These are phyloP conservation scores for Centropyge bicolor DNA, from an alignment of 2,797 vertebrate species.

Conservation along the genomic window DNA sequence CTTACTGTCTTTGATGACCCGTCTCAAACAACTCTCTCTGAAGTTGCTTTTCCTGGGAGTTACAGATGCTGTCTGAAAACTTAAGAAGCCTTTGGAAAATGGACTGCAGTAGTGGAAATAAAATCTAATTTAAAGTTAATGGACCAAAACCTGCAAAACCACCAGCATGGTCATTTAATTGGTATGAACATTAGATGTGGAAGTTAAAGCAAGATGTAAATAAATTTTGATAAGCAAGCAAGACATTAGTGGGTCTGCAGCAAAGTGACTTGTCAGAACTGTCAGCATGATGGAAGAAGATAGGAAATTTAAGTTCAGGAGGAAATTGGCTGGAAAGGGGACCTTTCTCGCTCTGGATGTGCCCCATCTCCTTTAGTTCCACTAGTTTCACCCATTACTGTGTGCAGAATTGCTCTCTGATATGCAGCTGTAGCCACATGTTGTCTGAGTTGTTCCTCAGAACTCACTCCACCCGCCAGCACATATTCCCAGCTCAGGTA, in stretches of 20 bases:
- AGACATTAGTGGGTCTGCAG: constrained; percentile 8
- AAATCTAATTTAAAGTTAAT: constrained; percentile 7
- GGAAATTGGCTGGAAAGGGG: neutral
- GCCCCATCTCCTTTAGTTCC: constrained; percentile 17
- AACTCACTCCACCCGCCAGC: neutral
- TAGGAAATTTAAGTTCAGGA: neutral
- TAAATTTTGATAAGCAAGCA: constrained; percentile 14
- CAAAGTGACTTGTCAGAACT: constrained; percentile 16
- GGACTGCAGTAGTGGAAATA: neutral
- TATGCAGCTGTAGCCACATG: neutral
- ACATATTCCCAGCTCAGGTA: constrained; percentile 28
- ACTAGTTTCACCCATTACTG: neutral
- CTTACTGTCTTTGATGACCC: neutral
- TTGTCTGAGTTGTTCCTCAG: constrained; percentile 3
- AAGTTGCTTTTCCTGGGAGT: neutral
- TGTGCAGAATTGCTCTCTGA: constrained; percentile 17
- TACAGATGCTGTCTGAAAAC: neutral
- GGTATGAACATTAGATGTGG: neutral
- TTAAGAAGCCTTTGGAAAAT: neutral
- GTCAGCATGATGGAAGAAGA: constrained; percentile 7
- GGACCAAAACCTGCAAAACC: constrained; percentile 11
- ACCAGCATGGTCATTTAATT: constrained; percentile 3
- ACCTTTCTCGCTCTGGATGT: neutral
- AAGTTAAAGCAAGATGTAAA: constrained; percentile 13
- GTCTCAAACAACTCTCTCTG: neutral